A percentile compares a stretch with the other conserved stretches of the same genome.
Evolutionary conservation across 92 coral and sea anemone genomes (phyloP).

Genomic region (Actinostola sp.): DNA sequence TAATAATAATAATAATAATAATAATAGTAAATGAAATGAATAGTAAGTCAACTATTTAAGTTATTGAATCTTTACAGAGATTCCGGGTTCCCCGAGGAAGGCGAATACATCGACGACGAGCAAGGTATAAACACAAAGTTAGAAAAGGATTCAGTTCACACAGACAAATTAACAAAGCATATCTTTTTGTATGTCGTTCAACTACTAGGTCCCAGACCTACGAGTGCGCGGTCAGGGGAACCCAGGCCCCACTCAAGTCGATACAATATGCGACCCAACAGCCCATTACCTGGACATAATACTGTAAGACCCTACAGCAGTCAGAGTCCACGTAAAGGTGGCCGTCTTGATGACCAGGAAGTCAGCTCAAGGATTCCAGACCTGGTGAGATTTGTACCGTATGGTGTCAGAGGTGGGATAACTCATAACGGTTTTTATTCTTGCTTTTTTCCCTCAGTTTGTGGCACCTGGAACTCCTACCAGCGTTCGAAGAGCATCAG

Average conservation of each 20-base stretch:
- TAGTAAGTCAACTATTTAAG: no score
- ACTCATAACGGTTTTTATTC: no score
- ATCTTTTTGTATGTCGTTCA: neutral
- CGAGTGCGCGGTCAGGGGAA: conserved; percentile 51
- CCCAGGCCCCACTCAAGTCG: conserved; percentile 74
- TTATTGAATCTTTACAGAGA: conserved; percentile 24
- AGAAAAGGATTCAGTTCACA: neutral
- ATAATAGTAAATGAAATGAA: no score
- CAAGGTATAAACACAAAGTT: conserved; percentile 41
- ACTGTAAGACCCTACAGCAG: conserved; percentile 63
- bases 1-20: no score
- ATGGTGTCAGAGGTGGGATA: no score
- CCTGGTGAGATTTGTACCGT: conserved; percentile 44
- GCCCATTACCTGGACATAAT: conserved; percentile 69
- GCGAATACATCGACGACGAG: conserved; percentile 50
- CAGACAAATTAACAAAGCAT: no score
- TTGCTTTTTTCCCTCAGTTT: conserved; percentile 40
- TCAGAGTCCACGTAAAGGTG: conserved; percentile 35
- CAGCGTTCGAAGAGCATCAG: conserved; percentile 37
- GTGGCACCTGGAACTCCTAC: conserved; percentile 73
- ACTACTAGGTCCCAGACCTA: conserved; percentile 56
- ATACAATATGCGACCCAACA: conserved; percentile 37
- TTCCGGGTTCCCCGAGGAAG: conserved; percentile 66
- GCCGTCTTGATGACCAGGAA: conserved; percentile 44
- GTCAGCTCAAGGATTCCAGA: conserved; percentile 47